A percentile compares a stretch with the other conserved stretches of the same genome.
These are phyloP conservation scores for Pteropus rufus DNA, from an alignment of 2,797 vertebrate species.

Conservation along the genomic window DNA sequence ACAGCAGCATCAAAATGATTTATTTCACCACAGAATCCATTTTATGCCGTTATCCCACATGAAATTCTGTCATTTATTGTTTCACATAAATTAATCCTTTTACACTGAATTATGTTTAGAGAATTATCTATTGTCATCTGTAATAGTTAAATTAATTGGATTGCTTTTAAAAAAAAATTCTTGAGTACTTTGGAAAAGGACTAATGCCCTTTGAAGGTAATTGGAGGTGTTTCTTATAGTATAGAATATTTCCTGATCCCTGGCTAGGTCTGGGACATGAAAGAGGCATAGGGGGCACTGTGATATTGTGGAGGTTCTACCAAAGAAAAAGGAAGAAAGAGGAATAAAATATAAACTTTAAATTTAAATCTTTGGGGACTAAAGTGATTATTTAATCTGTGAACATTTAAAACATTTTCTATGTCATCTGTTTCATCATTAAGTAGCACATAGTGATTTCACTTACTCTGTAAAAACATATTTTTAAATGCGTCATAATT, in stretches of 20 bases:
- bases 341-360: background rate
- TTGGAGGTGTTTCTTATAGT: background rate
- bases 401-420: background rate
- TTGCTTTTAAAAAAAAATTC: background rate
- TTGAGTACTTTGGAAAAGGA: background rate
- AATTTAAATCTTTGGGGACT: background rate
- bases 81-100: background rate
- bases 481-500: background rate
- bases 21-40: background rate
- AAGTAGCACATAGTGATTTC: background rate
- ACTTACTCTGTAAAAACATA: background rate
- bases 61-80: background rate
- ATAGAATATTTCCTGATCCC: background rate
- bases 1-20: background rate
- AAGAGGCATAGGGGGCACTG: fast-evolving
- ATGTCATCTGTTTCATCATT: background rate
- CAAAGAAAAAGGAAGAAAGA: background rate
- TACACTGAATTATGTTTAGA: background rate
- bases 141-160: background rate
- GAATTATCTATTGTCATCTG: background rate
- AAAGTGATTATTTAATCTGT: background rate
- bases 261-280: no score
- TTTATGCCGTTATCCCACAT: background rate
- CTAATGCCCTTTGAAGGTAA: background rate
- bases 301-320: fast-evolving